A percentile compares a stretch with the other conserved stretches of the same genome.
Evolutionary conservation across 2,113 vertebrate genomes (phyloP).

Genomic region (Psammodynastes pulverulentus): DNA sequence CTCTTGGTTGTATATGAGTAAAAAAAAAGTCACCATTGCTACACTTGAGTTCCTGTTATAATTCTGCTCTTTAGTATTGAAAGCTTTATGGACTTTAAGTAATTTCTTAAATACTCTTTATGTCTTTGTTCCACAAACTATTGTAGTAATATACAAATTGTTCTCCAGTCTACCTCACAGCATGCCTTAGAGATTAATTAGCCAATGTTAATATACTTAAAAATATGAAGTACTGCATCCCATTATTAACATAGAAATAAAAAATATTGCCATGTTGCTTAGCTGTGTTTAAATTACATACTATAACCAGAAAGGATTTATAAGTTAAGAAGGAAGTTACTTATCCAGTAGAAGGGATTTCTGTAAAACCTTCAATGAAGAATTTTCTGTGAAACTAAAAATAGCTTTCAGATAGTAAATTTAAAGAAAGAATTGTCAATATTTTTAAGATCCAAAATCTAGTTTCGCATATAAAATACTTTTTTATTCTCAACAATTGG

Average conservation of each 20-base stretch:
- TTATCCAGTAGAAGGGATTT: neutral
- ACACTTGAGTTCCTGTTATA: neutral
- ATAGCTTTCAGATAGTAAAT: neutral
- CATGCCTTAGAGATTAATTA: conserved; percentile 20
- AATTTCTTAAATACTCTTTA: conserved; percentile 15
- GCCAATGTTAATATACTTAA: conserved; percentile 6
- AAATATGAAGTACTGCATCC: conserved; percentile 5
- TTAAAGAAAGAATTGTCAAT: neutral
- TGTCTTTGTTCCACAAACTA: neutral
- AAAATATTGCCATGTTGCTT: neutral
- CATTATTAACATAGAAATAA: conserved; percentile 16
- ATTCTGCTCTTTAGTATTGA: neutral
- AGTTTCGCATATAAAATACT: neutral
- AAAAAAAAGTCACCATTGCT: neutral
- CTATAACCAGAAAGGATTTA: neutral
- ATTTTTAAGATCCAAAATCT: neutral
- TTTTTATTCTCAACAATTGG: neutral
- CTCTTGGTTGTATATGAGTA: neutral
- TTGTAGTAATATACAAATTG: neutral
- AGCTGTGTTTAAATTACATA: neutral
- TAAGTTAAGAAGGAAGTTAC: neutral
- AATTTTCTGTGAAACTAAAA: neutral
- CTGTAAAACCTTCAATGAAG: neutral
- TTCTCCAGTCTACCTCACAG: neutral
- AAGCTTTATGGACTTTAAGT: neutral